A percentile compares a stretch with the other conserved stretches of the same genome.
Conservation (phyloP, 37 sponge, comb jelly and placozoan species). For the Halichondria panicea region DNA sequence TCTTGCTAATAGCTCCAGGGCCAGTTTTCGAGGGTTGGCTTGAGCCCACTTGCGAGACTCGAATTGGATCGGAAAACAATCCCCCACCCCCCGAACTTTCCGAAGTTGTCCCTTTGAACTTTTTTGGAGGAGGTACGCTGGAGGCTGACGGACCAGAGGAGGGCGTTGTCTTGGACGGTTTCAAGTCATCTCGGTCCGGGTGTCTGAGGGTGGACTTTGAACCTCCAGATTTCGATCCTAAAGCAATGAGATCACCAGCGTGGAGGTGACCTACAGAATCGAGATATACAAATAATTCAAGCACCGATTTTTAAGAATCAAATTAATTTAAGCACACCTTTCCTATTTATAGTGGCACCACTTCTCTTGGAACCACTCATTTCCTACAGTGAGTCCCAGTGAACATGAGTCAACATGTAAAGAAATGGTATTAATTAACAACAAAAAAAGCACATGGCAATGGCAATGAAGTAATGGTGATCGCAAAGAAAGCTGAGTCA, state of each 20-base stretch:
- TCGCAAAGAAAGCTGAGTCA: no score
- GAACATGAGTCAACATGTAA: no score
- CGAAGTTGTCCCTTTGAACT: constrained; percentile 19
- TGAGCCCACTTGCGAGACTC: constrained; percentile 42
- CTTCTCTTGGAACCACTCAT: constrained; percentile 47
- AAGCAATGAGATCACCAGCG: constrained; percentile 50
- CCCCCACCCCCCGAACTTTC: constrained; percentile 12
- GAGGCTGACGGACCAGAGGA: neutral
- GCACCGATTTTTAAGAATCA: neutral
- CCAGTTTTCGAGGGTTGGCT: neutral
- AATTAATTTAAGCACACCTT: constrained; percentile 21
- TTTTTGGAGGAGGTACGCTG: constrained; percentile 16
- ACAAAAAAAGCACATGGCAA: no score
- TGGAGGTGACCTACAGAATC: constrained; percentile 31
- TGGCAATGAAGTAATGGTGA: no score
- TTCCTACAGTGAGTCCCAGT: neutral
- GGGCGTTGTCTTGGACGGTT: neutral
- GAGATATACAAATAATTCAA: neutral
- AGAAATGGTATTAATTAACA: no score
- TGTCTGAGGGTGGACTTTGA: constrained; percentile 22
- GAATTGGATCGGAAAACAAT: constrained; percentile 71
- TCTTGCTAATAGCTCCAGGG: neutral
- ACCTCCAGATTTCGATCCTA: constrained; percentile 36
- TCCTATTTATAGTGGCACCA: constrained; percentile 18
- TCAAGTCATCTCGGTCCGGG: constrained; percentile 1